Conservation (phyloP, 2,113 vertebrate genomes). For the Egretta garzetta region DNA sequence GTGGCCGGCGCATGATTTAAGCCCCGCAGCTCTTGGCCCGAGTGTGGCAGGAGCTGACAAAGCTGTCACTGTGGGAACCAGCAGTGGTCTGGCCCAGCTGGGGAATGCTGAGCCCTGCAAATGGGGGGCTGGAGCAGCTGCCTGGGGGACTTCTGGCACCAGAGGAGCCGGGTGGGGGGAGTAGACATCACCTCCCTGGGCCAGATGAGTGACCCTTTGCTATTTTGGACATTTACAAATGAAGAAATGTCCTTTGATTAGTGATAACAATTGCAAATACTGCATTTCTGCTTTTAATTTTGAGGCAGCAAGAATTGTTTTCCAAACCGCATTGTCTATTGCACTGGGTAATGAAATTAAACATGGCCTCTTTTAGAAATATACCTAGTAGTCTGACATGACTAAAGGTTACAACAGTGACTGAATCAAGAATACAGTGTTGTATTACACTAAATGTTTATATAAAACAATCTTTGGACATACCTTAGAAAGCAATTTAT, state of each 20-base stretch:
- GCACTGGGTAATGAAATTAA: neutral
- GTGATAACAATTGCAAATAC: neutral
- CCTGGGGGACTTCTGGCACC: neutral
- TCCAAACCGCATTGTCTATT: neutral
- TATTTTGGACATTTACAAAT: neutral
- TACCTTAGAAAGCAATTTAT: neutral
- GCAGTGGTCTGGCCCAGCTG: neutral
- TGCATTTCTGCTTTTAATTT: neutral
- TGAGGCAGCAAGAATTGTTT: neutral
- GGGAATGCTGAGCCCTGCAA: constrained; percentile 63
- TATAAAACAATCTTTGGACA: neutral
- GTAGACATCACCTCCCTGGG: neutral
- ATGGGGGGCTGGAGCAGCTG: constrained; percentile 55
- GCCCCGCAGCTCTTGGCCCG: constrained; percentile 19
- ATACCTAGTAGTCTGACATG: neutral
- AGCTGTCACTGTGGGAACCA: constrained; percentile 68
- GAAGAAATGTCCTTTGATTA: neutral
- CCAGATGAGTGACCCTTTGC: neutral
- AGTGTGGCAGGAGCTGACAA: constrained; percentile 27
- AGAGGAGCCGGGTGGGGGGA: neutral
- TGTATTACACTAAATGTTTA: neutral
- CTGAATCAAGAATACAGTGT: neutral
- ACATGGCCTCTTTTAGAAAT: neutral
- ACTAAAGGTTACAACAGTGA: neutral
- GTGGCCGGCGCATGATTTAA: constrained; percentile 21